phyloP scores from a whole-genome alignment of 2,113 vertebrate species.

The Ciconia stormi region DNA sequence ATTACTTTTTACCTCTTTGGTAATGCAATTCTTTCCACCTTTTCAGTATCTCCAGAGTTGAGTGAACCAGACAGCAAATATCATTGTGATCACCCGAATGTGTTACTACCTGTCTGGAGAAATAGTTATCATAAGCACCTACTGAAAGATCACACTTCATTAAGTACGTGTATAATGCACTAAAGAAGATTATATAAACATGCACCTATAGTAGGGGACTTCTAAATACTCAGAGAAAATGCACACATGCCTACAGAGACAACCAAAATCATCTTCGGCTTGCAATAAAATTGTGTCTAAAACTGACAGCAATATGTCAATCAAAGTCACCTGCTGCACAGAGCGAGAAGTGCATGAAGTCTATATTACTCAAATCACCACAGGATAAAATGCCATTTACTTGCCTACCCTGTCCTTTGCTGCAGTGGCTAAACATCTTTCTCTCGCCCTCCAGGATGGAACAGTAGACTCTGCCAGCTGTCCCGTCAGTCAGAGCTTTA shows the following conservation, averaged over 20 bases:
- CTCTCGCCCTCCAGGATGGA: neutral
- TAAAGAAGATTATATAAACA: neutral
- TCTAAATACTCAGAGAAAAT: neutral
- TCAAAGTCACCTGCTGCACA: neutral
- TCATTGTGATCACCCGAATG: neutral
- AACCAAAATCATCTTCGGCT: neutral
- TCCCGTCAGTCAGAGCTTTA: neutral
- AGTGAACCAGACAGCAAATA: neutral
- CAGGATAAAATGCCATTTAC: neutral
- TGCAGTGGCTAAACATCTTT: neutral
- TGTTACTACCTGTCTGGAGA: neutral
- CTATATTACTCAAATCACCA: neutral
- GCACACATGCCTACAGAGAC: neutral
- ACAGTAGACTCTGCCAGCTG: neutral
- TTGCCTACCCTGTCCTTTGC: neutral
- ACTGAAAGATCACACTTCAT: neutral
- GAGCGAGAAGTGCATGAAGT: neutral
- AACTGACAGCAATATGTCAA: neutral
- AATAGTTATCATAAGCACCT: neutral
- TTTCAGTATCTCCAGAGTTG: neutral
- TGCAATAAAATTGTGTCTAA: neutral
- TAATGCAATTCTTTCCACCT: neutral
- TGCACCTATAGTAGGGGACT: neutral
- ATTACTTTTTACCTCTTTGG: neutral
- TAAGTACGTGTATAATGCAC: neutral